These are phyloP conservation scores for Stylophora pistillata DNA, from an alignment of 64 coral and sea anemone species.

Conservation along the genomic window DNA sequence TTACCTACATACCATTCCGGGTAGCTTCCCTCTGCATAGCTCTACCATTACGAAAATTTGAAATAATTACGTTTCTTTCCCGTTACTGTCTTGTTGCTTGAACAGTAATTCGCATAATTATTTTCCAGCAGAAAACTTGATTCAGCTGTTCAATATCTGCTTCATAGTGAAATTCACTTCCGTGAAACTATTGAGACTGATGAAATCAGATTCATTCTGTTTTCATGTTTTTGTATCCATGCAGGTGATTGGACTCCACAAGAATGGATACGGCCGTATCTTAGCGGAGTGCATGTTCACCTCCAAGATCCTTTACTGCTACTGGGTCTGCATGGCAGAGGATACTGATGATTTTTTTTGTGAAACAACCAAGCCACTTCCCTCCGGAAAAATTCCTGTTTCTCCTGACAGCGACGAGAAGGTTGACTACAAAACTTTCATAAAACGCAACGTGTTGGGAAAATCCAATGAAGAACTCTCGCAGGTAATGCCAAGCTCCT, in stretches of 20 bases:
- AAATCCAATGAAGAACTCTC: conserved; percentile 56
- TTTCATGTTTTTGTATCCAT: background rate
- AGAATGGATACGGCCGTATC: conserved; percentile 80
- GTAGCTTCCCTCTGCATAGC: no score
- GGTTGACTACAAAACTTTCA: conserved; percentile 14
- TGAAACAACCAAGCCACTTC: conserved; percentile 60
- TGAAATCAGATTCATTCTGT: background rate
- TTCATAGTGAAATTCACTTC: no score
- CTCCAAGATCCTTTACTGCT: conserved; percentile 84
- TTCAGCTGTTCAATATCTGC: no score
- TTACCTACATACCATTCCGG: no score
- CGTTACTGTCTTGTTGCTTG: no score
- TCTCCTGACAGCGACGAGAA: background rate
- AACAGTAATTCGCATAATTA: no score
- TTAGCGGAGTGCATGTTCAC: conserved; percentile 82
- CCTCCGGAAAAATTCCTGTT: background rate
- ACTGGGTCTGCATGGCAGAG: conserved; percentile 64
- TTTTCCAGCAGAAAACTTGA: no score
- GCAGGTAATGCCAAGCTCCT: conserved; percentile 1
- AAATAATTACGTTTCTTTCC: no score
- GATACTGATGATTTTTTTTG: conserved; percentile 71
- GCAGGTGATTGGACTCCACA: conserved; percentile 81
- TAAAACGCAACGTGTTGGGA: conserved; percentile 59
- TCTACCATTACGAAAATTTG: no score
- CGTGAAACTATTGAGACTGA: no score